phyloP scores from a whole-genome alignment of 1,140 invertebrate genomes.

The Geopemphigus sp. region DNA sequence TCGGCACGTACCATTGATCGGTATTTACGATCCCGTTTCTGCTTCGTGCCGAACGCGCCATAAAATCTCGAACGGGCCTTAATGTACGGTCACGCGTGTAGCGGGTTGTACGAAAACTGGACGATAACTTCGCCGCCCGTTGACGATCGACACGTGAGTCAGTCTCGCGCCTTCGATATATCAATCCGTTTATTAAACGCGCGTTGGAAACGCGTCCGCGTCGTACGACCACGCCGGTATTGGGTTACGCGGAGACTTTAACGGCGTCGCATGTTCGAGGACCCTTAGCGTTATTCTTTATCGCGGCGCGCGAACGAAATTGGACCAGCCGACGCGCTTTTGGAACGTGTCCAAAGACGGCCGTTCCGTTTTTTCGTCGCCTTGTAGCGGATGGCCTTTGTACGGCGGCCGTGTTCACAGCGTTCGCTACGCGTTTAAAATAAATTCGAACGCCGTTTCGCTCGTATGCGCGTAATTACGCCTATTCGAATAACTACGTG shows the following conservation, averaged over 20 bases:
- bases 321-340: neutral
- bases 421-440: neutral
- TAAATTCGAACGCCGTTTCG: too few species aligned
- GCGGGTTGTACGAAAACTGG: too few species aligned
- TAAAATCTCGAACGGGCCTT: too few species aligned
- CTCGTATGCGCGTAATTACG: too few species aligned
- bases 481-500: too few species aligned
- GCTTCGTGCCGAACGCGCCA: too few species aligned
- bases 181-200: neutral
- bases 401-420: neutral
- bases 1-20: too few species aligned
- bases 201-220: neutral
- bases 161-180: too few species aligned
- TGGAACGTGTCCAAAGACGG: neutral
- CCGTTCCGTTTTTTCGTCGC: neutral
- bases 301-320: neutral
- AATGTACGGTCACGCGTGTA: too few species aligned
- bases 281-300: neutral
- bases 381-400: neutral
- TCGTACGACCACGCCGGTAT: too few species aligned
- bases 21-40: too few species aligned
- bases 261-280: neutral
- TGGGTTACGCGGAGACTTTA: slow-evolving; percentile 2
- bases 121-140: neutral
- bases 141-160: too few species aligned